phyloP scores from a whole-genome alignment of 2,888 invertebrate genomes.

The Temnothorax ravouxi region DNA sequence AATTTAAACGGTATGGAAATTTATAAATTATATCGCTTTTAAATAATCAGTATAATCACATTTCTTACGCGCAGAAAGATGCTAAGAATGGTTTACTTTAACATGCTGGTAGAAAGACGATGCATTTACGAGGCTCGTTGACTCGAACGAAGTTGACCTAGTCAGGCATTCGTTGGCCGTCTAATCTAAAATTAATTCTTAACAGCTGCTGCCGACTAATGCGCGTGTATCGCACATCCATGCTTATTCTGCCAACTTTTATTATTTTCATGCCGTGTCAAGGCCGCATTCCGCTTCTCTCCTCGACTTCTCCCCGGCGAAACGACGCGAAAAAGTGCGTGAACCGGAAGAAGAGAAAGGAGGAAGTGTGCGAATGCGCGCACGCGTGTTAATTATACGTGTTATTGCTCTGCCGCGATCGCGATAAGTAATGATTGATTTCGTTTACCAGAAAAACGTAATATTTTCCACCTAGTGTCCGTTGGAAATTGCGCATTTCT shows the following conservation, averaged over 20 bases:
- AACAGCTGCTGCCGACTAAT: slow-evolving; percentile 80
- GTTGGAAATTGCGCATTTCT: slow-evolving; percentile 17
- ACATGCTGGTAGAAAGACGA: slow-evolving; percentile 61
- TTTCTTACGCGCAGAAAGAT: slow-evolving; percentile 14
- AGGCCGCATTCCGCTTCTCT: slow-evolving; percentile 72
- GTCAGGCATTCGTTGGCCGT: slow-evolving; percentile 80
- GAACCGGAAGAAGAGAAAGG: slow-evolving; percentile 57
- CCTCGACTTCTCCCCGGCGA: slow-evolving; percentile 11
- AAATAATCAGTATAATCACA: background rate
- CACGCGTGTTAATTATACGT: slow-evolving; percentile 46
- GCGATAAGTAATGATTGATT: slow-evolving; percentile 53
- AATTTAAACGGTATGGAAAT: background rate
- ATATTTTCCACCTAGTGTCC: slow-evolving; percentile 12
- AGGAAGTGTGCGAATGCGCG: slow-evolving; percentile 46
- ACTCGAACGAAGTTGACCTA: slow-evolving; percentile 80
- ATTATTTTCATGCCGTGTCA: slow-evolving; percentile 75
- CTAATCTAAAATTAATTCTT: slow-evolving; percentile 86
- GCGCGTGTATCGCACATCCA: slow-evolving; percentile 63
- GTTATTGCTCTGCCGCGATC: slow-evolving; percentile 38
- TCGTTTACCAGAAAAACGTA: slow-evolving; percentile 23
- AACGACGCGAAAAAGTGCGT: slow-evolving; percentile 25
- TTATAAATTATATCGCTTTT: background rate
- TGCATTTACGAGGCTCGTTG: slow-evolving; percentile 72
- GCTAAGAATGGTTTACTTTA: slow-evolving; percentile 5
- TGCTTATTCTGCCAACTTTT: slow-evolving; percentile 69